Evolutionary conservation across 2,888 invertebrate species (phyloP).

Genomic region (Mythimna loreyi): DNA sequence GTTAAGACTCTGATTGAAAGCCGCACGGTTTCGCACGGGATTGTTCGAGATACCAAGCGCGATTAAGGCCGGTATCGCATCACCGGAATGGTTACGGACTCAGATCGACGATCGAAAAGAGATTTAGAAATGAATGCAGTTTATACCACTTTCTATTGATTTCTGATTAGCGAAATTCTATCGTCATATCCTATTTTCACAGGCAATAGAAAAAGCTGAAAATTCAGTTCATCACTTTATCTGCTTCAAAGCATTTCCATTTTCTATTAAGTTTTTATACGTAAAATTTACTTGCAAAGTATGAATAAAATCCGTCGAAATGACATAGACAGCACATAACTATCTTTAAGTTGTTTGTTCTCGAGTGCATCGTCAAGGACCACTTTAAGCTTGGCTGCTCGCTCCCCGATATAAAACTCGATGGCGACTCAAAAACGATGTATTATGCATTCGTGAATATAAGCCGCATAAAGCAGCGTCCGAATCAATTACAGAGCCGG

Average conservation of each 20-base stretch:
- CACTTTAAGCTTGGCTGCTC: conserved; percentile 68
- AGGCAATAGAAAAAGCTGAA: neutral
- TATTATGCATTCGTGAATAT: conserved; percentile 91
- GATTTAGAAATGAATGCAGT: conserved; percentile 25
- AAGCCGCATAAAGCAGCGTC: conserved; percentile 87
- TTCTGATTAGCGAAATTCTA: neutral
- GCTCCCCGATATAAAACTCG: conserved; percentile 76
- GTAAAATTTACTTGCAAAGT: conserved; percentile 30
- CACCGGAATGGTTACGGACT: conserved; percentile 54
- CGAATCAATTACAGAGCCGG: conserved; percentile 88
- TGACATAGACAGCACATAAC: conserved; percentile 51
- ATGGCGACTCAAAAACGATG: conserved; percentile 80
- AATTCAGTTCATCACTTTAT: neutral
- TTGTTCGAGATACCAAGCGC: conserved; percentile 66
- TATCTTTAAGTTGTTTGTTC: conserved; percentile 76
- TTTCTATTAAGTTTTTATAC: conserved; percentile 18
- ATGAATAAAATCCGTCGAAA: conserved; percentile 54
- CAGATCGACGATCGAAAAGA: conserved; percentile 51
- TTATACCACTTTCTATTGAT: conserved; percentile 23
- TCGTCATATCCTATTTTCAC: neutral
- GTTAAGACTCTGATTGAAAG: conserved; percentile 81
- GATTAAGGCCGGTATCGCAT: conserved; percentile 64
- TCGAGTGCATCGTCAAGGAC: conserved; percentile 69
- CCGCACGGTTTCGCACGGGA: conserved; percentile 80
- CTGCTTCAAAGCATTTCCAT: conserved; percentile 12